Evolutionary conservation across 2,888 invertebrate genomes (phyloP).

Genomic region (Baccha elongata): DNA sequence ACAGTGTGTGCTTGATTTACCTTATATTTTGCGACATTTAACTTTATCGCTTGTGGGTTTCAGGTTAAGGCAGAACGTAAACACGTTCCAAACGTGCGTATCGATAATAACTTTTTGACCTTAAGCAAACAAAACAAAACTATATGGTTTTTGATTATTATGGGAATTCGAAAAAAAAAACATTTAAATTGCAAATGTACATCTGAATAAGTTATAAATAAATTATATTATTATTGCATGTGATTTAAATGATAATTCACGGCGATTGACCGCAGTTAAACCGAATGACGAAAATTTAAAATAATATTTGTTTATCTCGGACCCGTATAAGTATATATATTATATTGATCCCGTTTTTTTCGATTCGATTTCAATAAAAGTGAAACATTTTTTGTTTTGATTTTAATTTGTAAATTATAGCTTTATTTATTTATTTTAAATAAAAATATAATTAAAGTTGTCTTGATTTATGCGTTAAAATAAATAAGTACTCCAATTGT

Average conservation of each 20-base stretch:
- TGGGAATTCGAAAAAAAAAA: too few species aligned
- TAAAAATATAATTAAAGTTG: background rate
- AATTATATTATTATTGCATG: background rate
- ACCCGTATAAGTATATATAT: too few species aligned
- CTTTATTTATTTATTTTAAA: constrained; percentile 1
- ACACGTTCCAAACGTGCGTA: too few species aligned
- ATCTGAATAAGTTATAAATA: too few species aligned
- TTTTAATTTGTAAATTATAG: background rate
- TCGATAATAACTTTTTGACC: too few species aligned
- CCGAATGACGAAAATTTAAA: background rate
- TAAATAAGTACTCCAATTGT: background rate
- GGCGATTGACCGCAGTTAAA: constrained; percentile 8
- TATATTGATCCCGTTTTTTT: constrained; percentile 18
- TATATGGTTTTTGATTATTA: too few species aligned
- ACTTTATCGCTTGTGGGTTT: too few species aligned
- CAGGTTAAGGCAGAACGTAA: too few species aligned
- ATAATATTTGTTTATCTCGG: background rate
- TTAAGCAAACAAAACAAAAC: too few species aligned
- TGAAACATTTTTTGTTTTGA: constrained; percentile 8
- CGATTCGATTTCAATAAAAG: background rate
- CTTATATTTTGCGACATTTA: too few species aligned
- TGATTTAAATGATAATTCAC: background rate
- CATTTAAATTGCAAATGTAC: too few species aligned
- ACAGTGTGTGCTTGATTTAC: too few species aligned
- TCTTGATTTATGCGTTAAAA: background rate